Percentiles rank a stretch among this genome's conserved stretches.
Evolutionary conservation across 2,888 invertebrate genomes (phyloP).

Genomic region (Heliconius sara): DNA sequence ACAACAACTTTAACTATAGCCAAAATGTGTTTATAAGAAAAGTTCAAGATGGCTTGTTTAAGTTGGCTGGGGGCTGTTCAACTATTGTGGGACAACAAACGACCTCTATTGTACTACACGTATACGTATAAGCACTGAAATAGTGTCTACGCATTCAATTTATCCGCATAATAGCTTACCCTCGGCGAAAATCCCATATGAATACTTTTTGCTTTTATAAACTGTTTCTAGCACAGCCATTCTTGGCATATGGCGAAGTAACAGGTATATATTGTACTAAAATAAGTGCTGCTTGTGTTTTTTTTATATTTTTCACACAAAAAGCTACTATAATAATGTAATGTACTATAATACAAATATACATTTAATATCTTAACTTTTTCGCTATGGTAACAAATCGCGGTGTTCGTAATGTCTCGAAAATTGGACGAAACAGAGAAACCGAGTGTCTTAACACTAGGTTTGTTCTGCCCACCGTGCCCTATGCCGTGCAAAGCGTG

Average conservation of each 20-base stretch:
- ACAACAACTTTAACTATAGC: conserved; percentile 20
- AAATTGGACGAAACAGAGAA: not conserved
- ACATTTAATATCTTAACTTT: not conserved
- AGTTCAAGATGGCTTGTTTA: conserved; percentile 26
- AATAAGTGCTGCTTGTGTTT: not conserved
- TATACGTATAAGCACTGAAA: not conserved
- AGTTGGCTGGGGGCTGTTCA: not conserved
- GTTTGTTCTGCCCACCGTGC: not conserved
- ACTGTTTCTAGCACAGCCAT: conserved; percentile 32
- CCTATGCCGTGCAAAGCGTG: not conserved
- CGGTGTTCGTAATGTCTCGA: not conserved
- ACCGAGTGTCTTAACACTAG: not conserved
- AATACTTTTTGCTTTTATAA: conserved; percentile 29
- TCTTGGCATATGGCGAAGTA: conserved; percentile 19
- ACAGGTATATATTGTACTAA: not conserved
- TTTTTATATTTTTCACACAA: too few species aligned
- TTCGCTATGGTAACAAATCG: not conserved
- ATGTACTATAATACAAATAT: too few species aligned
- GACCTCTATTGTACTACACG: conserved; percentile 6
- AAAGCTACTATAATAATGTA: too few species aligned
- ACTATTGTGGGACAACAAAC: conserved; percentile 14
- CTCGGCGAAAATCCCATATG: conserved; percentile 18
- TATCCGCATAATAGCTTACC: conserved; percentile 13
- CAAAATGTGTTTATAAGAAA: conserved; percentile 26
- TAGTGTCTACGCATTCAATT: conserved; percentile 13